Conservation (phyloP, 37 sponge, comb jelly and placozoan species). For the Halichondria panicea region DNA sequence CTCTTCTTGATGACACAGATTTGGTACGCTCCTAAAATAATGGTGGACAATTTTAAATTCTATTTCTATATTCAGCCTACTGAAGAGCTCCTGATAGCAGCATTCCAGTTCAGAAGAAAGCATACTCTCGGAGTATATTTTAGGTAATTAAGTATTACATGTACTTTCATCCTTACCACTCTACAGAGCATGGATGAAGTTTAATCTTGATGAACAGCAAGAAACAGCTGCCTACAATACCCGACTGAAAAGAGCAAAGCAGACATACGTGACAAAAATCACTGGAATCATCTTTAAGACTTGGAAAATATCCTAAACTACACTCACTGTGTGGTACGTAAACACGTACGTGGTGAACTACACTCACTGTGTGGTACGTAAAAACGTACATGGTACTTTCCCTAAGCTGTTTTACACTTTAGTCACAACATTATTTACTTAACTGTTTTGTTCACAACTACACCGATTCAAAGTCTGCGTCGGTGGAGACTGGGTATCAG, state of each 20-base stretch:
- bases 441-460: constrained; percentile 17
- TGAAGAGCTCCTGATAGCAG: constrained; percentile 62
- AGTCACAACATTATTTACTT: constrained; percentile 7
- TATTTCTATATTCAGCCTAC: constrained; percentile 11
- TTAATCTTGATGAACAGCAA: constrained; percentile 29
- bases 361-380: background rate
- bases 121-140: constrained; percentile 25
- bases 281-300: constrained; percentile 7
- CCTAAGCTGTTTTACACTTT: background rate
- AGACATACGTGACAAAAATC: constrained; percentile 18
- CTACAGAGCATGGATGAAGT: constrained; percentile 68
- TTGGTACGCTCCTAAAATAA: background rate
- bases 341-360: background rate
- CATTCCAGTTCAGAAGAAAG: constrained; percentile 33
- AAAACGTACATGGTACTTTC: background rate
- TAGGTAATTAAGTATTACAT: constrained; percentile 21
- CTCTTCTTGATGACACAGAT: constrained; percentile 25
- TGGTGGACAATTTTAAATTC: background rate
- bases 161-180: background rate
- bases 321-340: too few relatives aligned
- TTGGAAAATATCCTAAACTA: constrained; percentile 37
- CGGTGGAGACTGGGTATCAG: background rate
- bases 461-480: constrained; percentile 11
- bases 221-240: constrained; percentile 10
- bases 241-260: constrained; percentile 15